A percentile compares a stretch with the other conserved stretches of the same genome.
phyloP scores from a whole-genome alignment of 1,140 invertebrate genomes.

The Leptonema lineaticorne region DNA sequence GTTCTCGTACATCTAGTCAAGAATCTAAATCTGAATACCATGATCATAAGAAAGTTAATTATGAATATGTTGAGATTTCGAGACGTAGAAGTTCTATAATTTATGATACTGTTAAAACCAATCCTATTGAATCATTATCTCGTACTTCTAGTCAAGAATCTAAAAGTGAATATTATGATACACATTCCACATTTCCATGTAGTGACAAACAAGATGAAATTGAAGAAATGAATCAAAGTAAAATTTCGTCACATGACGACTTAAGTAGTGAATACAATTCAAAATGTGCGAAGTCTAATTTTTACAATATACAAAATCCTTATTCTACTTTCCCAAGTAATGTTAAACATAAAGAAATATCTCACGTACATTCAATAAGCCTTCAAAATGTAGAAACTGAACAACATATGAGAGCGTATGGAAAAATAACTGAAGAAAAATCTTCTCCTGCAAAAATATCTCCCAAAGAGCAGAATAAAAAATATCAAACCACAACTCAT shows the following conservation, averaged over 20 bases:
- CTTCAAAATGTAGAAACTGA: constrained; percentile 68
- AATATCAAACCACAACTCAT: constrained; percentile 50
- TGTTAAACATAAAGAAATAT: constrained; percentile 58
- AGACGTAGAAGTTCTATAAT: constrained; percentile 23
- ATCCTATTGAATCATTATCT: constrained; percentile 56
- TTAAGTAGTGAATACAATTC: constrained; percentile 56
- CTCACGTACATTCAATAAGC: constrained; percentile 64
- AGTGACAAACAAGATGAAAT: constrained; percentile 47
- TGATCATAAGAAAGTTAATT: constrained; percentile 53
- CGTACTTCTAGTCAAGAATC: constrained; percentile 66
- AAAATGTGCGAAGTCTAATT: constrained; percentile 58
- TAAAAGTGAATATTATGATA: constrained; percentile 64
- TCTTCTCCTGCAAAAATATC: constrained; percentile 27
- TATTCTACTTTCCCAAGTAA: constrained; percentile 64
- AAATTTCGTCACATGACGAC: constrained; percentile 57
- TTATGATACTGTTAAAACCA: constrained; percentile 31
- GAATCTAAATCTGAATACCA: constrained; percentile 63
- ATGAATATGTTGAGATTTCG: constrained; percentile 43
- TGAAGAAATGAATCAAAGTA: constrained; percentile 31
- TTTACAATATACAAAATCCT: constrained; percentile 64
- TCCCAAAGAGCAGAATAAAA: constrained; percentile 35
- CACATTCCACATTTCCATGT: constrained; percentile 51
- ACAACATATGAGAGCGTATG: constrained; percentile 55
- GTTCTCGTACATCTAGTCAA: constrained; percentile 63
- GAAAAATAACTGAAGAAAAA: constrained; percentile 35